Percentiles rank a stretch among this genome's conserved stretches.
These are phyloP conservation scores for Iphiclides podalirius DNA, from an alignment of 2,888 invertebrate species.

Conservation along the genomic window DNA sequence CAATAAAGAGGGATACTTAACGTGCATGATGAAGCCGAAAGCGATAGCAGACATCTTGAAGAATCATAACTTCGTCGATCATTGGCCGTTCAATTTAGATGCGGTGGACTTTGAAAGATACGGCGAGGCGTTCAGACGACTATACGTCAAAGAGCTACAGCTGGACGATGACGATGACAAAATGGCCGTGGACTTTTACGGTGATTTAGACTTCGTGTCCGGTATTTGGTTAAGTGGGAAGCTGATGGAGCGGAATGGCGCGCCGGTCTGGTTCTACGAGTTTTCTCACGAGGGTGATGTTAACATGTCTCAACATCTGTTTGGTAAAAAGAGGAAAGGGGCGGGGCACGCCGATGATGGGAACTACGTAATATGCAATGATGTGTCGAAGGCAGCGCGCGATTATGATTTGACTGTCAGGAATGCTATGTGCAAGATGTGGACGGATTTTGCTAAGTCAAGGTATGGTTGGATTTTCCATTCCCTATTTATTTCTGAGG, in stretches of 20 bases:
- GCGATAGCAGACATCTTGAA: slow-evolving; percentile 35
- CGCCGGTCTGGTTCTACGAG: slow-evolving; percentile 42
- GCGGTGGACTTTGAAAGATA: slow-evolving; percentile 27
- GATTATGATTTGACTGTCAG: slow-evolving; percentile 31
- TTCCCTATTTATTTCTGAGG: too few relatives aligned
- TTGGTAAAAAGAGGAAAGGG: slow-evolving; percentile 36
- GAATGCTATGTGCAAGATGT: slow-evolving; percentile 42
- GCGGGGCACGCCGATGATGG: slow-evolving; percentile 45
- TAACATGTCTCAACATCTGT: slow-evolving; percentile 35
- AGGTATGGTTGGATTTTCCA: slow-evolving; percentile 36
- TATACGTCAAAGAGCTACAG: background rate
- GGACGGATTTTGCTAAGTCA: slow-evolving; percentile 51
- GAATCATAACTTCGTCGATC: slow-evolving; percentile 34
- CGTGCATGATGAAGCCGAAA: slow-evolving; percentile 37
- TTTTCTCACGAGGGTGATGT: slow-evolving; percentile 48
- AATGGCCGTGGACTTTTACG: background rate
- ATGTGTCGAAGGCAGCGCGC: slow-evolving; percentile 24
- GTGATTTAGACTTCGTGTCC: slow-evolving; percentile 31
- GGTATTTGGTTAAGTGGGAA: slow-evolving; percentile 31
- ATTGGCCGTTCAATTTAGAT: slow-evolving; percentile 34
- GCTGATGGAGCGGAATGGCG: slow-evolving; percentile 27
- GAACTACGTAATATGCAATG: slow-evolving; percentile 29
- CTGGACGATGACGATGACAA: background rate
- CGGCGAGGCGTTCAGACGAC: slow-evolving; percentile 4
- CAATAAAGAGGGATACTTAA: slow-evolving; percentile 62